Evolutionary conservation across 2,797 vertebrate species (phyloP).

Genomic region (Stomatorhinus walkeri): DNA sequence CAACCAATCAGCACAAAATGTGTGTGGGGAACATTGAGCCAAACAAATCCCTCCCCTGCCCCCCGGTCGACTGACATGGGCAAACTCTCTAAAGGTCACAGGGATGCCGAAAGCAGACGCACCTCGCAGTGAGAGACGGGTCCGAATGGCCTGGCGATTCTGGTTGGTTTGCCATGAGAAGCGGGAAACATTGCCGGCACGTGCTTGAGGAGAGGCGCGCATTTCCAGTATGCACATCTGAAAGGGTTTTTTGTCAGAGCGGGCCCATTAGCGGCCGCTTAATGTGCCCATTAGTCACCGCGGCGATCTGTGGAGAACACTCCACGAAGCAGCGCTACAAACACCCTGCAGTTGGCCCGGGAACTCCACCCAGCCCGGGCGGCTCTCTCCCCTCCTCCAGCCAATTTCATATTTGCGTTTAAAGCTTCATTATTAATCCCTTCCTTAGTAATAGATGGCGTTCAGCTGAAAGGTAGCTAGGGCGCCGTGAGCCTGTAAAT

Average conservation of each 20-base stretch:
- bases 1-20: not conserved
- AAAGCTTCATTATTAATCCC: not conserved
- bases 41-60: not conserved
- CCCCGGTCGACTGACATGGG: not conserved
- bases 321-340: not conserved
- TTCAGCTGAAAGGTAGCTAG: not conserved
- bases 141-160: not conserved
- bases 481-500: not conserved
- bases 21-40: not conserved
- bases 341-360: not conserved
- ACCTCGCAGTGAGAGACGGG: not conserved
- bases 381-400: not conserved
- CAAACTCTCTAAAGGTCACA: not conserved
- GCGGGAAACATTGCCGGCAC: not conserved
- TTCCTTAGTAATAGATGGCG: not conserved
- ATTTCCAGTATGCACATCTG: not conserved
- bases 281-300: not conserved
- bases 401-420: not conserved
- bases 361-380: not conserved
- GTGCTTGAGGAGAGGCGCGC: not conserved
- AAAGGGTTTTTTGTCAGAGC: not conserved
- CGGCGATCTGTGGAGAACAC: not conserved
- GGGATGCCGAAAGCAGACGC: not conserved
- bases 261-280: not conserved
- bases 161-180: not conserved